A percentile compares a stretch with the other conserved stretches of the same genome.
phyloP scores from a whole-genome alignment of 2,797 vertebrate genomes.

The Myripristis murdjan region DNA sequence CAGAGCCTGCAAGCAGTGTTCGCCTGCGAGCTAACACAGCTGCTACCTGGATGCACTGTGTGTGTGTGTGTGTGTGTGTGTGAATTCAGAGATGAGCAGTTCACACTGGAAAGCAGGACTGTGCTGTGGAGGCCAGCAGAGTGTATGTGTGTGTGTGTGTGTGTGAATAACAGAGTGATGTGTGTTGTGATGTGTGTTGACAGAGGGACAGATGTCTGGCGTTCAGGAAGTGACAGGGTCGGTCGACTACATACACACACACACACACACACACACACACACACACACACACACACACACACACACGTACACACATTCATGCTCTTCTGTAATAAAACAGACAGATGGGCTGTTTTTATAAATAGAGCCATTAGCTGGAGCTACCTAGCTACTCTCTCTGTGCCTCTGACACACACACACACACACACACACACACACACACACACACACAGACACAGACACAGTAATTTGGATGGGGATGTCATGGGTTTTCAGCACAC shows the following conservation, averaged over 20 bases:
- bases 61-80: no score
- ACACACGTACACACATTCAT: not conserved
- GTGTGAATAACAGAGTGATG: not conserved
- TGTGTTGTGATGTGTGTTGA: slow-evolving; percentile 21
- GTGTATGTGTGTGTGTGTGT: not conserved
- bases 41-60: no score
- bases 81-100: no score
- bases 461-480: no score
- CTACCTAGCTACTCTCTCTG: slow-evolving; percentile 43
- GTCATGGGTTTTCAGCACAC: no score
- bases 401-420: slow-evolving; percentile 7
- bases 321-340: slow-evolving; percentile 40
- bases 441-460: not conserved
- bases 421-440: slow-evolving; percentile 2
- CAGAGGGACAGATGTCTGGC: slow-evolving; percentile 49
- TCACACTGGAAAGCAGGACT: not conserved
- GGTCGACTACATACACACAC: slow-evolving; percentile 22
- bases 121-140: no score
- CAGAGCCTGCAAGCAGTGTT: no score
- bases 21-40: no score
- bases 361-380: slow-evolving; percentile 55
- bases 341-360: slow-evolving; percentile 63
- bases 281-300: not conserved
- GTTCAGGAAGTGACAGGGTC: slow-evolving; percentile 28
- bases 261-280: slow-evolving; percentile 21